phyloP scores from a whole-genome alignment of 2,888 invertebrate genomes.

The Cylindroiulus punctatus region DNA sequence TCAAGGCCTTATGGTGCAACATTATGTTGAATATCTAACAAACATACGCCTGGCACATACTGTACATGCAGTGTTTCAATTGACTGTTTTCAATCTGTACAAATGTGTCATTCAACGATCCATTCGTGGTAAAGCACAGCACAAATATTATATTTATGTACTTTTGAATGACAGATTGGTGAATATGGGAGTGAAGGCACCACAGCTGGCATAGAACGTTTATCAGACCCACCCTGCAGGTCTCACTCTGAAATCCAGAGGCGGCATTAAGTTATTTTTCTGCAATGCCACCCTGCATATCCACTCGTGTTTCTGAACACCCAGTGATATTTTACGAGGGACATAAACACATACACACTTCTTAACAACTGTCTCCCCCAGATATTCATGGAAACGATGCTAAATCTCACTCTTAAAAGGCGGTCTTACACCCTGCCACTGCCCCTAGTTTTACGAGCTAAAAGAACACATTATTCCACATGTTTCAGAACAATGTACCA shows the following conservation, averaged over 20 bases:
- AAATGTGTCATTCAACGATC: not conserved
- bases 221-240: not conserved
- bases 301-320: conserved; percentile 24
- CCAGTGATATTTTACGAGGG: conserved; percentile 25
- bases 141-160: too few relatives aligned
- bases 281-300: conserved; percentile 7
- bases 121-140: not conserved
- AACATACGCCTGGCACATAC: too few relatives aligned
- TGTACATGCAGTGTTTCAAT: too few relatives aligned
- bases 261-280: conserved; percentile 3
- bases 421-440: conserved; percentile 11
- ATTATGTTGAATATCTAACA: too few relatives aligned
- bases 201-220: not conserved
- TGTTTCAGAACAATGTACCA: conserved; percentile 37
- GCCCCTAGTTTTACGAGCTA: not conserved
- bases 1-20: too few relatives aligned
- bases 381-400: conserved; percentile 19
- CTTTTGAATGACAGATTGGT: not conserved
- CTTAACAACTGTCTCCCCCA: conserved; percentile 37
- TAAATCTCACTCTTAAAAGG: conserved; percentile 39
- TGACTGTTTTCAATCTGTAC: not conserved
- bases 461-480: conserved; percentile 45
- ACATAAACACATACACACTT: conserved; percentile 35
- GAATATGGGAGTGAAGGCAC: not conserved
- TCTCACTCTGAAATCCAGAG: not conserved